Evolutionary conservation across 2,888 invertebrate genomes (phyloP).

Genomic region (Ornithoptera alexandrae): DNA sequence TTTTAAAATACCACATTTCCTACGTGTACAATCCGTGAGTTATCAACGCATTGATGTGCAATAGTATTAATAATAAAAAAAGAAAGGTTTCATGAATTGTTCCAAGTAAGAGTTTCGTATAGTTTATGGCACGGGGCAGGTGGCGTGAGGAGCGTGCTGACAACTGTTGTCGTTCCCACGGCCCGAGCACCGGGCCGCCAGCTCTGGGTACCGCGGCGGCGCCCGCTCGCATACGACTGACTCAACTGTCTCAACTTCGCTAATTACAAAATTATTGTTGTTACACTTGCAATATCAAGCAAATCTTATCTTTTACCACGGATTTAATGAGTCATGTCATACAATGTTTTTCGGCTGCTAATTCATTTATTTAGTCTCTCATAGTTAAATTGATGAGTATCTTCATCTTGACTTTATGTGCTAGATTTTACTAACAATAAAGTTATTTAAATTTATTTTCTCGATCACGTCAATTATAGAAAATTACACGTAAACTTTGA

Average conservation of each 20-base stretch:
- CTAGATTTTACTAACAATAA: too few relatives aligned
- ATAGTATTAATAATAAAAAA: constrained; percentile 28
- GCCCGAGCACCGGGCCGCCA: constrained; percentile 62
- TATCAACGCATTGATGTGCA: too few relatives aligned
- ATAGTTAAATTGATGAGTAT: too few relatives aligned
- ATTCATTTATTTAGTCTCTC: not conserved
- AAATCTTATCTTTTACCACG: not conserved
- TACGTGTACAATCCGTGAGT: too few relatives aligned
- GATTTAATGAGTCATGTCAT: not conserved
- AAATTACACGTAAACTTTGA: too few relatives aligned
- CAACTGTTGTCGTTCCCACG: constrained; percentile 78
- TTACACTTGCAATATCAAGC: constrained; percentile 3
- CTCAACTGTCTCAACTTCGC: constrained; percentile 71
- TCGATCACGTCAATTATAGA: too few relatives aligned
- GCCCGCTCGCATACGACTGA: constrained; percentile 53
- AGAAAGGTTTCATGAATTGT: constrained; percentile 66
- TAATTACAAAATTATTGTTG: constrained; percentile 64
- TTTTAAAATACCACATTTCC: too few relatives aligned
- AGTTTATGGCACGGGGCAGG: constrained; percentile 71
- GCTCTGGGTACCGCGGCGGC: constrained; percentile 36
- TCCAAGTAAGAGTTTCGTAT: constrained; percentile 71
- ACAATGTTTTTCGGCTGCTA: not conserved
- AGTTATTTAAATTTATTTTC: too few relatives aligned
- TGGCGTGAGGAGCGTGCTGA: constrained; percentile 46
- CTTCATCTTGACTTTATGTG: too few relatives aligned